Conservation (phyloP, 2,113 vertebrate genomes). For the human (Homo sapiens) region GRCh38 chrX:144704501-144705000, state of each 20-base stretch:
- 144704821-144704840: neutral
- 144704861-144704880: neutral
- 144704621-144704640: neutral
- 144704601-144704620: neutral
- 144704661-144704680: neutral
- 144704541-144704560: neutral
- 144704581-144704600: neutral
- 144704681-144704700: neutral
- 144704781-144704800: neutral
- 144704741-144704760: neutral
- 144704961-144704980: neutral
- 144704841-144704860: neutral
- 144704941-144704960: neutral
- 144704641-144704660: neutral
- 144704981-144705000: neutral
- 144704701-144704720: neutral
- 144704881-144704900: neutral
- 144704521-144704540: neutral
- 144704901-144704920: neutral
- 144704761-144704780: neutral
- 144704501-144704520: neutral
- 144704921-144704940: neutral
- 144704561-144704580: neutral
- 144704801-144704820: neutral
- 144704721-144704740: neutral